phyloP scores from a whole-genome alignment of 2,797 vertebrate genomes.

The Oreochromis mossambicus region DNA sequence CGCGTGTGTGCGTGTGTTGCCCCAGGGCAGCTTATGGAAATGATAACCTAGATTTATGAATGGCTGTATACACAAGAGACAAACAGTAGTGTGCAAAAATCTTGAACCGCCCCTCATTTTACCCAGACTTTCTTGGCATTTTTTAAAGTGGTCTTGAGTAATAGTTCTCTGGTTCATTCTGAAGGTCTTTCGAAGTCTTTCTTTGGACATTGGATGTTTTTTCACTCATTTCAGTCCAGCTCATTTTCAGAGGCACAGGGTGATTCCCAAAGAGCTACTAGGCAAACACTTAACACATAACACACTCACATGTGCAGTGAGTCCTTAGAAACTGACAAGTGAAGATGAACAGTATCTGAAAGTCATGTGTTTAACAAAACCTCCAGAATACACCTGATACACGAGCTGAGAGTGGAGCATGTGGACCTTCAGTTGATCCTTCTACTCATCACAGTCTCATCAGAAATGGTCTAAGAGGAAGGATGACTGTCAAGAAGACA shows the following conservation, averaged over 20 bases:
- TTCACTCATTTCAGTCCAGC: background rate
- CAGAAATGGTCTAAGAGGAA: background rate
- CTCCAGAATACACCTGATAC: background rate
- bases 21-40: constrained; percentile 57
- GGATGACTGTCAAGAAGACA: background rate
- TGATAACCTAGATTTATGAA: constrained; percentile 65
- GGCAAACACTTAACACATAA: background rate
- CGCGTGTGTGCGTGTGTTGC: background rate
- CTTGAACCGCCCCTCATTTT: background rate
- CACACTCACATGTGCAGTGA: background rate
- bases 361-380: background rate
- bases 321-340: background rate
- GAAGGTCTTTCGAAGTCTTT: background rate
- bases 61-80: constrained; percentile 30
- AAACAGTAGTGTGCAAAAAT: background rate
- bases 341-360: background rate
- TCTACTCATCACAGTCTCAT: background rate
- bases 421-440: background rate
- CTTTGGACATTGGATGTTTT: background rate
- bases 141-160: background rate
- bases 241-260: background rate
- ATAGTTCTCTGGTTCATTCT: background rate
- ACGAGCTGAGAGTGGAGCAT: background rate
- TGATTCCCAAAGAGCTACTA: background rate
- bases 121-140: background rate